Evolutionary conservation across 2,113 vertebrate genomes (phyloP).

Genomic region (Mesoclemmys tuberculata): DNA sequence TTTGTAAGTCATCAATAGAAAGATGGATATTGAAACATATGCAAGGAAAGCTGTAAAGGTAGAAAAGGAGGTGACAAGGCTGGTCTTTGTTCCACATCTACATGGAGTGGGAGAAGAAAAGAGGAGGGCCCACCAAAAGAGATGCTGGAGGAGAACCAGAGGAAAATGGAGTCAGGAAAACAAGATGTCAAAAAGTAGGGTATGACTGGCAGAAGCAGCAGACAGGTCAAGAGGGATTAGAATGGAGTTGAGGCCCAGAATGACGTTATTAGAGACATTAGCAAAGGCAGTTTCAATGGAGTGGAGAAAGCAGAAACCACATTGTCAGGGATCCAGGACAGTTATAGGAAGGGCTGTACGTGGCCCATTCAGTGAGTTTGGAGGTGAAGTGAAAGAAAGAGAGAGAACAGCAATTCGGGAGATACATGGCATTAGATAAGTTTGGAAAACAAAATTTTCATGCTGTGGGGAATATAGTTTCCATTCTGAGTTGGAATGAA

Average conservation of each 20-base stretch:
- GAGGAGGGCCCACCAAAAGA: not conserved
- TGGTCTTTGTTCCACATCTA: not conserved
- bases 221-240: not conserved
- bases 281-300: not conserved
- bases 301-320: not conserved
- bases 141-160: not conserved
- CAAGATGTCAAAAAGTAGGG: not conserved
- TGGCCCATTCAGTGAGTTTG: rapidly evolving
- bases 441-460: not conserved
- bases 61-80: not conserved
- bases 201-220: not conserved
- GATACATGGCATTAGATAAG: not conserved
- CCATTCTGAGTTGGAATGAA: not conserved
- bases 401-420: not conserved
- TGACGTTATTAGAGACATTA: rapidly evolving
- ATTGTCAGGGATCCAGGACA: not conserved
- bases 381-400: not conserved
- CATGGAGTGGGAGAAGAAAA: not conserved
- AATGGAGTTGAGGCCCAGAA: not conserved
- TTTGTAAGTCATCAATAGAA: not conserved
- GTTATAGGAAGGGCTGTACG: not conserved
- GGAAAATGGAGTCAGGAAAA: not conserved
- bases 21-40: not conserved
- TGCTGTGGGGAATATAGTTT: not conserved
- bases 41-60: not conserved